Evolutionary conservation across 64 coral and sea anemone genomes (phyloP), one percentile per base, ranked within the genome.

Genomic region (Stichodactyla helianthus): DNA sequence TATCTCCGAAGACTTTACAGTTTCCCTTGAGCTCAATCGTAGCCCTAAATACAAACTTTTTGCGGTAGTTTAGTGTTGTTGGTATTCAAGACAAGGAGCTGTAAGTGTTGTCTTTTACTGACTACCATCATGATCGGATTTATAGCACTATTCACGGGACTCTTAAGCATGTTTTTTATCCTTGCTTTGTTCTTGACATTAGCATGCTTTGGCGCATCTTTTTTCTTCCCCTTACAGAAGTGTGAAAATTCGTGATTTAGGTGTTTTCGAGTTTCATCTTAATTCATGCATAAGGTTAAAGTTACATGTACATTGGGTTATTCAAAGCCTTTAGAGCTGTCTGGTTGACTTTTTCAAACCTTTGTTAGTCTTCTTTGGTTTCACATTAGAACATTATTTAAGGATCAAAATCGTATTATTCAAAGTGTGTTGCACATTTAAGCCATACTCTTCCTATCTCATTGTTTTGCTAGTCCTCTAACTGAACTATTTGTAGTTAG

Each of bases 51-150:
- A 19, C 52, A 81, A 81, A 52, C 18, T 81, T 81, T 52, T 81
- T 51, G 7, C 54, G n/a, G 78, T 81, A 81, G 78, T 81, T 81
- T 81, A 81, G 35, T 81, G 78, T 81, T 51, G 78, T 81, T 81
- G 35, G 35, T 54, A 81, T 81, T 81, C 35, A 52, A 14, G 78
- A 15, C 78, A 81, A 81, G 52, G 51, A 81, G 78, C 78, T 81
- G 15, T 51, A 51, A 81, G 15, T 81, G 77, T 52, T 79, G 77
- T 50, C 77, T 65, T 65, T 65, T n/a, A 20, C 62, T 65, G 68
- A 74, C 25, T 74, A 74, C 25, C 26, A 74, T 27, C 4, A 74
- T 74, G n/a, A 74, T 74, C 68, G 68, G 27, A 23, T 74, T 31
- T 23, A 27, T 74, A 74, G 68, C 31, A 5, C 68, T 74, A 13